These are phyloP conservation scores for Ectemnius lituratus DNA, from an alignment of 2,888 invertebrate genomes.

Conservation along the genomic window DNA sequence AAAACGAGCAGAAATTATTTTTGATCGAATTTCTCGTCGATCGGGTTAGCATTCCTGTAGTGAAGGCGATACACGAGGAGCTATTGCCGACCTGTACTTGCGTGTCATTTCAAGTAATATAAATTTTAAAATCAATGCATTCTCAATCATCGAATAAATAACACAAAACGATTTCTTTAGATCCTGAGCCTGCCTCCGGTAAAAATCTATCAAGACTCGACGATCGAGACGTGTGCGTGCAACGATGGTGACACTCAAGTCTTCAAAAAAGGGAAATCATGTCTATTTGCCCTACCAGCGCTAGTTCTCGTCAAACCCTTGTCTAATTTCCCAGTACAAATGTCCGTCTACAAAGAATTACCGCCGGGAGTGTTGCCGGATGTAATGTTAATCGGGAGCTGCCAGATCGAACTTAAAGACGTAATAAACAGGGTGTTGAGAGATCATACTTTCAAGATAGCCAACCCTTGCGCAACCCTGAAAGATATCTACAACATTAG, in stretches of 20 bases:
- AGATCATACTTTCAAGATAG: constrained; percentile 72
- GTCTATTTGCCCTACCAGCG: constrained; percentile 83
- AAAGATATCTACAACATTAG: constrained; percentile 82
- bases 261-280: constrained; percentile 84
- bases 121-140: too few relatives aligned
- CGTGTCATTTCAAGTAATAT: constrained; percentile 80
- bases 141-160: too few relatives aligned
- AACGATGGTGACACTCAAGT: constrained; percentile 77
- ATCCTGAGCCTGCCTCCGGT: constrained; percentile 81
- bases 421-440: constrained; percentile 81
- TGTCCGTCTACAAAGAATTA: constrained; percentile 81
- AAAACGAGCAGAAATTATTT: constrained; percentile 76
- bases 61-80: constrained; percentile 70
- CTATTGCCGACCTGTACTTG: constrained; percentile 79
- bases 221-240: constrained; percentile 76
- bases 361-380: constrained; percentile 83
- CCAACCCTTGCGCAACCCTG: constrained; percentile 81
- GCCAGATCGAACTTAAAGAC: constrained; percentile 81
- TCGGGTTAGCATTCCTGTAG: constrained; percentile 73
- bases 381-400: constrained; percentile 81
- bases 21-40: constrained; percentile 84
- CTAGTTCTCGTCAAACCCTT: constrained; percentile 79
- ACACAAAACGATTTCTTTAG: constrained; percentile 47
- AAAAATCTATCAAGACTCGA: constrained; percentile 81
- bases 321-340: constrained; percentile 80